Evolutionary conservation across 2,888 invertebrate genomes (phyloP), one percentile per base, ranked within the genome.

Genomic region (Leptarthrus brevirostris): DNA sequence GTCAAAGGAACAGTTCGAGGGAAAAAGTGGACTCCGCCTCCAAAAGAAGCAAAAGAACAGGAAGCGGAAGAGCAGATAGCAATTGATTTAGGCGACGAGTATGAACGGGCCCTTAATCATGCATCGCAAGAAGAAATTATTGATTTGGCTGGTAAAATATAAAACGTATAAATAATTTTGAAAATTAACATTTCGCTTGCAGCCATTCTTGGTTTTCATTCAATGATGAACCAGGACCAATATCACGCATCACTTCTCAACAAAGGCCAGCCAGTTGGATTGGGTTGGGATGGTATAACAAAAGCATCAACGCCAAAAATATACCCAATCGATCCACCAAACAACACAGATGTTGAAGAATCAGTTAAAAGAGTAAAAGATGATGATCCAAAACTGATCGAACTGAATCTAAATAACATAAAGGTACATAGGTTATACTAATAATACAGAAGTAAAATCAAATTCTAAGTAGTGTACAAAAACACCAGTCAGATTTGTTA

Each of bases 161-260:
- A 66, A 44, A 53, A 56, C 8, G 54, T 18, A 3, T 20, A 52
- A 12, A 0, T 10, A 54, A 74, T 74, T 75, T 71, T n/a, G 5
- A 44, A 16, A 16, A 14, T 34, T 26, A 74, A 24, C 36, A 47
- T 34, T 40, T 61, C 10, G 34, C 14, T 49, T 56, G 1, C 86
- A 95, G 98, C 97, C 85, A 97, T 98, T 86, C 90, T 98, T 83
- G 99, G 98, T 82, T 97, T 99, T 90, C 98, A 99, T 87, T 98
- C 98, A 77, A 98, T 99, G 96, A 95, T 99, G 93, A 99, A 98
- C 86, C 99, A 99, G 88, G 97, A 98, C 84, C 99, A 99, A 87
- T 99, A 97, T 86, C 97, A 98, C 87, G 97, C 97, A 76, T 98
- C 98, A 47, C 88, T 96, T 76, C 86, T 95, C 78, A 96, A 96